Base-by-base conservation (phyloP, 2,113 vertebrate species). In the Elanoides forficatus region DNA sequence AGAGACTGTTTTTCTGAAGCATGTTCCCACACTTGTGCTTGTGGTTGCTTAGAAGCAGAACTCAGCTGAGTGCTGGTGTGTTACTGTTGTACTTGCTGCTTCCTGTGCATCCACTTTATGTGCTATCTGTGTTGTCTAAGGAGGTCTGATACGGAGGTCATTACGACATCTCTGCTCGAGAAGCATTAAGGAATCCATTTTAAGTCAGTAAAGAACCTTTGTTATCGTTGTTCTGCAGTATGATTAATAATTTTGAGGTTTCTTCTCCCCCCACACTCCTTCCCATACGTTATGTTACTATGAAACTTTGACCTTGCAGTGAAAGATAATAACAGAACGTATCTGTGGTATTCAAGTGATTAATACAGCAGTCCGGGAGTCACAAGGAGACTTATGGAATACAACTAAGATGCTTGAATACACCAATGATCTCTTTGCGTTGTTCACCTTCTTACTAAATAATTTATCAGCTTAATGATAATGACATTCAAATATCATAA, bases 391-490 rank as follows among this genome's bases (percentile, higher is more conserved):
- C 96, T 96, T 90, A 96, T 80, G 93, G 97, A 98, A 97, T 96
- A 93, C 93, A 98, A 97, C 93, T 90, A 81, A 96, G 95, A 97
- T 91, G 95, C 96, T 84, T 96, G 95, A 97, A 95, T 95, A 97
- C 96, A 96, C 94, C 71, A 81, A 96, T 70, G 72, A 96, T 97
- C 95, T 97, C 85, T 93, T 89, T 2, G 55, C 29, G 36, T 96
- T 94, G 66, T 94, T 98, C 98, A 98, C 97, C 96, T 98, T 97
- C 96, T 96, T 95, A 90, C 97, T 98, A 98, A 98, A 98, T 98
- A 98, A 98, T 98, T 98, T 97, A 98, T 98, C 97, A 98, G 96
- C 95, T 97, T 98, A 98, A 98, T 97, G 98, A 98, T 98, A 98
- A 98, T 98, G 98, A 96, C 98, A 98, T 98, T 98, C 98, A 98